Evolutionary conservation across 1,140 invertebrate species (phyloP).

Genomic region (Eufriesea mexicana): DNA sequence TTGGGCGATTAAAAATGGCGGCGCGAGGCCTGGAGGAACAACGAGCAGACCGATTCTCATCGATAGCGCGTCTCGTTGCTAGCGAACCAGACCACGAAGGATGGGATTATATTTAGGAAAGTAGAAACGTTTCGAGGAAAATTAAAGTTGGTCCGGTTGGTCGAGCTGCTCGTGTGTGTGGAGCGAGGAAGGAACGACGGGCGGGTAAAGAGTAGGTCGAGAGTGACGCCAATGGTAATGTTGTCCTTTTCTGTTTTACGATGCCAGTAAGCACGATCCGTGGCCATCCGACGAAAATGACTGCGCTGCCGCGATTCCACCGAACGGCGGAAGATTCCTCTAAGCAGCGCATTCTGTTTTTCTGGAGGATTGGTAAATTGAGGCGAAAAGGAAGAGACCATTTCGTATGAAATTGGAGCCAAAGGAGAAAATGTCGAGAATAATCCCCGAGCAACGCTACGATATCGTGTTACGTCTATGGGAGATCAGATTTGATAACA

Average conservation of each 20-base stretch:
- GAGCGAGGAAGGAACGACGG: neutral
- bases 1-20: neutral
- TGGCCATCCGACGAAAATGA: neutral
- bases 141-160: neutral
- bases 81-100: neutral
- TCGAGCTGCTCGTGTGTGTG: neutral
- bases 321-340: neutral
- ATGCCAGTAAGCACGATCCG: too few species aligned
- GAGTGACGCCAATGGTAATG: neutral
- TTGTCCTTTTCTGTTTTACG: neutral
- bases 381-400: neutral
- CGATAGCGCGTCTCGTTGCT: conserved; percentile 17
- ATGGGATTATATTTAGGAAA: neutral
- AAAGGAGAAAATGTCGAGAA: neutral
- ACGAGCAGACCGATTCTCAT: neutral
- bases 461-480: neutral
- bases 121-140: neutral
- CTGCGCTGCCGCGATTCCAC: neutral
- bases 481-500: neutral
- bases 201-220: neutral
- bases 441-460: neutral
- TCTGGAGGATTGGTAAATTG: neutral
- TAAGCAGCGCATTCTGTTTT: neutral
- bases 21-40: neutral
- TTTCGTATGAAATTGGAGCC: neutral